These are phyloP conservation scores for Napeogenes inachia DNA, from an alignment of 2,888 invertebrate species.

Conservation along the genomic window DNA sequence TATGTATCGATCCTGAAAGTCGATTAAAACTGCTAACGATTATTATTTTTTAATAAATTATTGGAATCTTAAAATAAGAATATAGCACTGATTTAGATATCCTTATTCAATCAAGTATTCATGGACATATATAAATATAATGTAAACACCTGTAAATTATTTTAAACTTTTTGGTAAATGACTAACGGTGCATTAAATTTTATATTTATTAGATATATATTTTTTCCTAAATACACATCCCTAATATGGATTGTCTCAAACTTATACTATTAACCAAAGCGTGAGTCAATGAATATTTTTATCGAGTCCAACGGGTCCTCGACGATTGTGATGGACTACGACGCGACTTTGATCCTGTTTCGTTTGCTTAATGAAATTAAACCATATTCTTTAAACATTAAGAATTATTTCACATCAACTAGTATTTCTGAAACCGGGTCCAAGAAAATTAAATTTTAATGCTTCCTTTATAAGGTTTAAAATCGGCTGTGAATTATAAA, in stretches of 20 bases:
- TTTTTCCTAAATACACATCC: slow-evolving; percentile 36
- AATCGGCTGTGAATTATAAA: slow-evolving; percentile 3
- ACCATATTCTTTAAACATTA: slow-evolving; percentile 37
- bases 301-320: slow-evolving; percentile 68
- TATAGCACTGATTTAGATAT: too few relatives aligned
- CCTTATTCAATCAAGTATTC: too few relatives aligned
- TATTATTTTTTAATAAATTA: too few relatives aligned
- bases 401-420: slow-evolving; percentile 31
- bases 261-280: slow-evolving; percentile 72
- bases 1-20: too few relatives aligned
- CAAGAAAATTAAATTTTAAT: slow-evolving; percentile 11
- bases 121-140: too few relatives aligned
- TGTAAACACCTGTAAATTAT: too few relatives aligned
- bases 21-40: too few relatives aligned
- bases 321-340: slow-evolving; percentile 37
- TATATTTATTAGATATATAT: too few relatives aligned
- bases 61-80: too few relatives aligned
- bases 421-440: not conserved
- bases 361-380: slow-evolving; percentile 32
- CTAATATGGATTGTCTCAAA: slow-evolving; percentile 57
- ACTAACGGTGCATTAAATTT: too few relatives aligned
- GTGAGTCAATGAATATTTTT: slow-evolving; percentile 76
- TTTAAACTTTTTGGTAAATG: too few relatives aligned
- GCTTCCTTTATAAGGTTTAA: slow-evolving; percentile 27
- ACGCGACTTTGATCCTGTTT: slow-evolving; percentile 32